phyloP scores from a whole-genome alignment of 2,797 vertebrate species.

The Molossus alvarezi region DNA sequence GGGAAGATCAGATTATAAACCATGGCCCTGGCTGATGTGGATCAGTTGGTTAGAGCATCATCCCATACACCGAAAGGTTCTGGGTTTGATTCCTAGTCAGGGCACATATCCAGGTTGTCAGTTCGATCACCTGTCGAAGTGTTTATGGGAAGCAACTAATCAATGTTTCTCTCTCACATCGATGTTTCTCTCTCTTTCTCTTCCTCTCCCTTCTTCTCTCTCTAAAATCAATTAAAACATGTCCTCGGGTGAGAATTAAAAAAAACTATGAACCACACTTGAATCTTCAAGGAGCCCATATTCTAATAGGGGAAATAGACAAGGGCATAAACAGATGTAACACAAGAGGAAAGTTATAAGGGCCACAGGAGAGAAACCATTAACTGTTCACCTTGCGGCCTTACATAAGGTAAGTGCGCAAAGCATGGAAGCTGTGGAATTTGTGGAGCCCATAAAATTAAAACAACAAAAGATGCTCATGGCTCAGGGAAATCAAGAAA shows the following conservation, averaged over 20 bases:
- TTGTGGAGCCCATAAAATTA: constrained; percentile 8
- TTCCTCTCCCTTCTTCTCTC: too few species aligned
- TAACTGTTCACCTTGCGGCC: not conserved
- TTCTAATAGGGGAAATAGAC: not conserved
- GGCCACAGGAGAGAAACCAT: not conserved
- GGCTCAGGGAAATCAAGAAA: not conserved
- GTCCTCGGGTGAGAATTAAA: too few species aligned
- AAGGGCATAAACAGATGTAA: not conserved
- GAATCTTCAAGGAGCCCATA: not conserved
- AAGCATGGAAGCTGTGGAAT: not conserved
- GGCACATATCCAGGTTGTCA: too few species aligned
- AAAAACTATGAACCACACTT: not conserved
- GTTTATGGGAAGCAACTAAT: too few species aligned
- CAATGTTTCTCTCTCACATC: too few species aligned
- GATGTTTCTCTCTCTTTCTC: too few species aligned
- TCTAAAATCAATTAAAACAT: too few species aligned
- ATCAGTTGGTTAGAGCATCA: too few species aligned
- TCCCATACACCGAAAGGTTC: too few species aligned
- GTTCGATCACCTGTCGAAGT: too few species aligned
- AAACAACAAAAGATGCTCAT: not conserved
- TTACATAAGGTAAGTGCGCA: not conserved
- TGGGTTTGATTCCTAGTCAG: too few species aligned
- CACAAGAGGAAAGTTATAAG: constrained; percentile 1
- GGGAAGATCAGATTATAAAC: not conserved
- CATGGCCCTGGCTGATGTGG: too few species aligned